Evolutionary conservation across 1,140 invertebrate genomes (phyloP), one percentile per base, ranked within the genome.

Genomic region (Sinonovacula constricta): DNA sequence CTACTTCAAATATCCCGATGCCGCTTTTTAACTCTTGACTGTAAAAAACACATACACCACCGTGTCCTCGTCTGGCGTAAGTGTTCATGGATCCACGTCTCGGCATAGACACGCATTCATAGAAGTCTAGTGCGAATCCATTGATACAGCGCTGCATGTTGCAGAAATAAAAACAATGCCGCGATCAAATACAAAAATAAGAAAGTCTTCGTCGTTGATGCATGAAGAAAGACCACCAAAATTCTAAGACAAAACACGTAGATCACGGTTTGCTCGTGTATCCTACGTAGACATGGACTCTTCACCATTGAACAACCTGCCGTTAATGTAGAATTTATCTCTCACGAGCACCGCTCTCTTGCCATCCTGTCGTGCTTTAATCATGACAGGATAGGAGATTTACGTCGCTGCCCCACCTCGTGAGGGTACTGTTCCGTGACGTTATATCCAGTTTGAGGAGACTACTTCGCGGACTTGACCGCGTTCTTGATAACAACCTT

Each of bases 241-340:
- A 51, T 67, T 67, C 36, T 45, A 67, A n/a, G 65, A 51, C 24
- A 67, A 10, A 15, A 67, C 53, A 51, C 39, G 30, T 51, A 54
- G 5, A 24, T 66, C 34, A 68, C 26, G 28, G 36, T 67, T 67
- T 26, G 45, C 65, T 24, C 10, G 26, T 10, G 36, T 24, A 15
- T 33, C 66, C 65, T 67, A n/a, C n/a, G n/a, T n/a, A n/a, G n/a
- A 67, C 1, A 12, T 26, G 4, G 65, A 14, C 18, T 10, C 12
- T 12, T 15, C 39, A 18, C 31, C 62, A 15, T 1, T 26, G 26
- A 51, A 51, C 24, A 67, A 30, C 5, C 28, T n/a, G 45, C 53
- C 28, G 39, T 53, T 15, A 10, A 67, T 30, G 7, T 26, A 67
- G 18, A 67, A 14, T 36, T 67, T 67, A n/a, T 67, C 65, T 22